These are phyloP conservation scores for Prietella phreatophila DNA, from an alignment of 2,113 vertebrate species.

Conservation along the genomic window DNA sequence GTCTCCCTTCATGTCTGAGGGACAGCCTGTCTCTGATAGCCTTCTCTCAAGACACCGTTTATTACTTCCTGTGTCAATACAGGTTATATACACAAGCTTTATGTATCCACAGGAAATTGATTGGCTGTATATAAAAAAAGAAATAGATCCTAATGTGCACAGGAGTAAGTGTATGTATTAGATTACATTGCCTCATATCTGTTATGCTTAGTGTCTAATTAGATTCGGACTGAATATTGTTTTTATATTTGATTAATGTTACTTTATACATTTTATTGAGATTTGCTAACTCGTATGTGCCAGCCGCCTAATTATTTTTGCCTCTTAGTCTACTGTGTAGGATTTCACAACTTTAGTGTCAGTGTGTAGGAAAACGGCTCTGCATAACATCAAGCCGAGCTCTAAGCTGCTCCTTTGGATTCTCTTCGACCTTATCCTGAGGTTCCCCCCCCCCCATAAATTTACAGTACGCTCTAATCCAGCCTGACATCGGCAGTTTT, in stretches of 20 bases:
- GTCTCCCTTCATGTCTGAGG: background rate
- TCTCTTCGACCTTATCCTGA: constrained; percentile 36
- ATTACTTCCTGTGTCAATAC: constrained; percentile 34
- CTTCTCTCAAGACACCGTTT: background rate
- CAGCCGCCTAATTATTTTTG: background rate
- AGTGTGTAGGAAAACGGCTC: background rate
- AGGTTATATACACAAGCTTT: constrained; percentile 33
- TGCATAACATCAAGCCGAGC: background rate
- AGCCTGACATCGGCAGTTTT: constrained; percentile 61
- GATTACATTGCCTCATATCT: background rate
- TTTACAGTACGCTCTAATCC: constrained; percentile 59
- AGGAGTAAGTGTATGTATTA: background rate
- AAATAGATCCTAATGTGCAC: constrained; percentile 9
- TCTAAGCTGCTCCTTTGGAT: constrained; percentile 37
- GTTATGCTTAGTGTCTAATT: background rate
- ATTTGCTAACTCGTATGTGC: background rate
- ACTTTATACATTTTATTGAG: background rate
- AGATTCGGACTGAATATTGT: background rate
- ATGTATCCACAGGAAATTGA: constrained; percentile 17
- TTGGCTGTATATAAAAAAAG: constrained; percentile 2
- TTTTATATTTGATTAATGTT: background rate
- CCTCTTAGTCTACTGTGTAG: background rate
- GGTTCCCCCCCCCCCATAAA: constrained; percentile 50
- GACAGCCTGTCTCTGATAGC: background rate
- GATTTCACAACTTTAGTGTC: constrained; percentile 1